Evolutionary conservation across 92 coral and sea anemone species (phyloP), one percentile per base, ranked within the genome.

Genomic region (Phymanthus crucifer): DNA sequence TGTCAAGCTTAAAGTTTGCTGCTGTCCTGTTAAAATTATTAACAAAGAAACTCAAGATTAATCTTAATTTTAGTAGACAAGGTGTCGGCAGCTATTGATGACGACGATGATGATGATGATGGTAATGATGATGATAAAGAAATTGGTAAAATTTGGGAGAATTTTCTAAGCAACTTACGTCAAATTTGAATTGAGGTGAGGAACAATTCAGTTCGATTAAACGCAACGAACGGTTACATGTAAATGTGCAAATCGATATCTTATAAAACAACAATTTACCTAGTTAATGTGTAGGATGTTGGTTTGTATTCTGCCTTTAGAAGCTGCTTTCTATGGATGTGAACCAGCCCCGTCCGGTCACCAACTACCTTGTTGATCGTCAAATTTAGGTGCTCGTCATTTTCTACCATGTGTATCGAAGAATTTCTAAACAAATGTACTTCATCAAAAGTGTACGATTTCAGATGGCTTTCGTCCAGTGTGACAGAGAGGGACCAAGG

Each of bases 281-380:
- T 92, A 47, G 99, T 95, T 57, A 95, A 90, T 24, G 99, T 95
- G 81, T 84, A 88, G 77, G 78, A 84, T 5, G 98, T 87, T 45
- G 90, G 95, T 72, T 88, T 84, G 47, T 88, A 93, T 58, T 95
- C 99, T 23, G 91, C 94, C 76, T 86, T 83, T 71, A 95, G 69
- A 21, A 89, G 78, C 72, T 95, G 99, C 58, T 91, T 95, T 12
- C 87, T 86, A 37, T 95, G 99, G 65, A 95, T 90, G 75, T 95
- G 99, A 46, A 95, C 72, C 77, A 95, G 74, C 6, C 99, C 99
- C 23, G 93, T 93, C 13, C 99, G 89, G 81, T 95, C 99, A 6
- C 99, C 99, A 21, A 86, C 83, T 34, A 95, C 86, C 48, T 90
- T 95, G 47, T 95, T 91, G 45, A 95, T 88, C 21, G 93, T 90